These are phyloP conservation scores for Lagenorhynchus albirostris DNA, from an alignment of 2,113 vertebrate species.

Conservation along the genomic window DNA sequence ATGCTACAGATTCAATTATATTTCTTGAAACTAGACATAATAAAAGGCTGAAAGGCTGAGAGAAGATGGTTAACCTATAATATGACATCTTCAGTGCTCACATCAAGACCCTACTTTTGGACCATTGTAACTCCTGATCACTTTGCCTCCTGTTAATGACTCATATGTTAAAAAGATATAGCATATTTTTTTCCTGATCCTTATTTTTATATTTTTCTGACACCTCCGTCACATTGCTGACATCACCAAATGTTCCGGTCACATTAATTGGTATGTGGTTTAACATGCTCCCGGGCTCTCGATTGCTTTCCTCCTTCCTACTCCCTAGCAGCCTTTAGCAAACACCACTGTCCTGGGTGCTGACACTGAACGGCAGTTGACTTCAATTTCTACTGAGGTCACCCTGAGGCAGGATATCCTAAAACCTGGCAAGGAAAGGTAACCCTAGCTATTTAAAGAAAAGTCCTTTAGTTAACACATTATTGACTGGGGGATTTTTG, in stretches of 20 bases:
- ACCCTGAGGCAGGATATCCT: neutral
- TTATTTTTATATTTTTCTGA: slow-evolving; percentile 14
- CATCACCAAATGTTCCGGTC: neutral
- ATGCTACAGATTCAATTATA: neutral
- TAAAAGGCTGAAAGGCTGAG: neutral
- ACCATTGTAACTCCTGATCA: neutral
- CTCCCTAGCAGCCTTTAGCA: neutral
- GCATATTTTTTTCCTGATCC: neutral
- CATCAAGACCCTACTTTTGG: neutral
- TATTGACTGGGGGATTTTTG: no score
- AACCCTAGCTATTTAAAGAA: neutral
- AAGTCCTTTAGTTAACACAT: neutral
- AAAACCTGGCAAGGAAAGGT: neutral
- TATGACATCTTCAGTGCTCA: neutral
- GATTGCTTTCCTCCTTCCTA: neutral
- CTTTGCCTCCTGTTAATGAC: neutral
- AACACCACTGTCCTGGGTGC: slow-evolving; percentile 55
- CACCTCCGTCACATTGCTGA: neutral
- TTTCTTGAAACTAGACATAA: slow-evolving; percentile 25
- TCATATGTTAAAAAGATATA: neutral
- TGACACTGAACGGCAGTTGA: slow-evolving; percentile 1
- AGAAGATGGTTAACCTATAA: neutral
- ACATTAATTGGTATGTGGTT: neutral
- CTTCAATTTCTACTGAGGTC: neutral
- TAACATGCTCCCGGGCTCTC: neutral